Evolutionary conservation across 2,797 vertebrate species (phyloP), one percentile per base, ranked within the genome.

Genomic region (Pipistrellus kuhlii): DNA sequence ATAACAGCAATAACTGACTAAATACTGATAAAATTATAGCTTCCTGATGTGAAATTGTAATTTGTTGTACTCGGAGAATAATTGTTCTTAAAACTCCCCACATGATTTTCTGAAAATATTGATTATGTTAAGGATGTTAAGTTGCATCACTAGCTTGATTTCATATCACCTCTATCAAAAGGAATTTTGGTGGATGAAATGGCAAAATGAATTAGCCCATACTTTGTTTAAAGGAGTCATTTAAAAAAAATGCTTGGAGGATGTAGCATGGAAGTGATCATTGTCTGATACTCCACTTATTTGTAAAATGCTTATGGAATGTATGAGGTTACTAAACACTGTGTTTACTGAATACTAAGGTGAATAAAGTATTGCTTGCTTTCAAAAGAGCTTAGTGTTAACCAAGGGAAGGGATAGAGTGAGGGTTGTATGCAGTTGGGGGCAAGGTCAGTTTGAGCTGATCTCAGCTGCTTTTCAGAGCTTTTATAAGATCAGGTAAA

Each of bases 31-130:
- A 98, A 95, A 85, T 53, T 55, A 94, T 82, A 90, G 13, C 90
- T 96, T 97, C 96, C 48, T 96, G 21, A 68, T 94, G 44, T 95
- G 62, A 93, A 51, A 90, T 86, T 92, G 88, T 85, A 97, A 71
- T 91, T 57, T 41, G 9, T 95, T 91, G 6, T 81, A 59, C 35
- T 88, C 35, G 72, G 55, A 95, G 82, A 92, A 94, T n/a, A 89
- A 5, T 17, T 44, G 15, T 93, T 93, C 64, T 72, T 80, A n/a
- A 55, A 77, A 18, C 87, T 9, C 62, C 38, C 23, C 35, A 90
- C 64, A 82, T 78, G 5, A 35, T 91, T 92, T 89, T 23, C 11
- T 62, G 3, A 66, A 46, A 95, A 68, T 32, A 46, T n/a, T n/a
- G n/a, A n/a, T n/a, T n/a, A n/a, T 7, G 78, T 68, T 93, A 73